Evolutionary conservation across 2,113 vertebrate genomes (phyloP), one percentile per base, ranked within the genome.

Genomic region (Plotosus lineatus): DNA sequence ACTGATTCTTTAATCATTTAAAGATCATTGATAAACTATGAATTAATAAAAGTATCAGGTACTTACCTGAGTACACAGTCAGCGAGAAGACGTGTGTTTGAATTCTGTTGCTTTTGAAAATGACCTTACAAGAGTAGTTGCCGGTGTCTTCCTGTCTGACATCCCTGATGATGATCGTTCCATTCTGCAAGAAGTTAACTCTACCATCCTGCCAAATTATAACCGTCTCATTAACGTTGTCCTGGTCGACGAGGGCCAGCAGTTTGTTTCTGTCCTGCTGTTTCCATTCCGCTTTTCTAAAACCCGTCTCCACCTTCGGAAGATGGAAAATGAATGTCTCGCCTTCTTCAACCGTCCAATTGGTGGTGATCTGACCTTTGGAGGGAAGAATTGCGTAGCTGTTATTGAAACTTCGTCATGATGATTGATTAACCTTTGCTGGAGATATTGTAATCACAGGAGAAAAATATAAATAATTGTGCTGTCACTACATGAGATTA

Each of bases 101-200:
- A 11, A 74, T 75, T 63, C 0, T 71, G 0, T 33, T 33, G 50
- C 69, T 10, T 19, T 36, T 2, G n/a, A 69, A 78, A 11, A 80
- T 14, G 36, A 84, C 36, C 3, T 42, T 77, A 75, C 53, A 85
- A 2, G 75, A 65, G 80, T 84, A 86, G 23, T 83, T 80, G 17
- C 80, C 85, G 26, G 51, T 63, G 33, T 86, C 78, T 40, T 79
- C 58, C 8, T 40, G 50, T 17, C 61, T 51, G 9, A 82, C 44
- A 19, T 63, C 69, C 53, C 50, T 12, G 53, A 81, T 68, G 7
- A 17, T 8, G 36, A 86, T 56, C 3, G 83, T 71, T 11, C 78
- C 83, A 28, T 85, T 84, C 6, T 33, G 15, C 36, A 21, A 51
- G n/a, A 83, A 75, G 3, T 58, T 2, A 33, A 69, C 15, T 28